Percentiles rank a stretch among this genome's conserved stretches.
Conservation (phyloP, 2,888 invertebrate species). For the Strigamia crassipes region DNA sequence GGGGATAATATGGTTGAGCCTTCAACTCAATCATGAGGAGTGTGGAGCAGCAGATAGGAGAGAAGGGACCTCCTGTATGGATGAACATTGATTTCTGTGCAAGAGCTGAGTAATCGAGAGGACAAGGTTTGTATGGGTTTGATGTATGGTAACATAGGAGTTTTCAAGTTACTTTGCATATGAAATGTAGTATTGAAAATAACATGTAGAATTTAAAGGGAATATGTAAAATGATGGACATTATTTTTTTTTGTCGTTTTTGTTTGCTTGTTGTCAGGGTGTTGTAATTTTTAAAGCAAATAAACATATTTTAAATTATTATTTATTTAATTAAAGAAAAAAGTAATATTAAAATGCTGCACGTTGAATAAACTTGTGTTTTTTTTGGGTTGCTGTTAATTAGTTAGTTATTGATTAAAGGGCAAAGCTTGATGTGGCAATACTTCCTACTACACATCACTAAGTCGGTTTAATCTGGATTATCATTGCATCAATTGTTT, state of each 20-base stretch:
- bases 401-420: too few relatives aligned
- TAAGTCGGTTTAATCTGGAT: too few relatives aligned
- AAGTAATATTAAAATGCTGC: too few relatives aligned
- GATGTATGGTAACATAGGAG: not conserved
- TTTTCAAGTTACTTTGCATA: not conserved
- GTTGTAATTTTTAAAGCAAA: not conserved
- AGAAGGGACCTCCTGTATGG: slow-evolving; percentile 12
- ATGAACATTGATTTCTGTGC: slow-evolving; percentile 24
- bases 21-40: slow-evolving; percentile 24
- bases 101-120: slow-evolving; percentile 17
- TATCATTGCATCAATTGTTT: too few relatives aligned
- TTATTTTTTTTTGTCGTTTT: not conserved
- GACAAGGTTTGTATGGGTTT: not conserved
- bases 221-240: not conserved
- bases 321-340: too few relatives aligned
- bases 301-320: too few relatives aligned
- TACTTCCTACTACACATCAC: too few relatives aligned
- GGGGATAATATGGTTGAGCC: slow-evolving; percentile 18
- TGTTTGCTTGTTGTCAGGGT: not conserved
- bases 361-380: too few relatives aligned
- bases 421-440: too few relatives aligned
- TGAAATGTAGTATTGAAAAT: not conserved
- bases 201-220: not conserved
- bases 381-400: too few relatives aligned
- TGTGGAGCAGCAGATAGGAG: not conserved